Evolutionary conservation across 2,797 vertebrate genomes (phyloP).

Genomic region (Vespertilio murinus): DNA sequence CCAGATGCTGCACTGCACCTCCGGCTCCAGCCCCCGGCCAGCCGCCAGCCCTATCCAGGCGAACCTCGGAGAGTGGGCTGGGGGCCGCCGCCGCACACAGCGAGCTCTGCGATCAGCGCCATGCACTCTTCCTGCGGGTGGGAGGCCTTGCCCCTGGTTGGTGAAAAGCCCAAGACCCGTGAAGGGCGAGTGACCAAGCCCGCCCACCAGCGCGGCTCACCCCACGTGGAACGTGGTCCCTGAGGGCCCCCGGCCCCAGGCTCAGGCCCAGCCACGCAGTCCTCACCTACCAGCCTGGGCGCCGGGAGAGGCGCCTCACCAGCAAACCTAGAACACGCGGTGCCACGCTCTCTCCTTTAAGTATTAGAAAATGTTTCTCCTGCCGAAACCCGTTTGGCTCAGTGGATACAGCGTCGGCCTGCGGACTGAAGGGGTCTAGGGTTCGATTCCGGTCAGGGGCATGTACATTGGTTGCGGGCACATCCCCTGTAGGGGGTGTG

Average conservation of each 20-base stretch:
- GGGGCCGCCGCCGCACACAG: not conserved
- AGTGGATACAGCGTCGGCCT: too few relatives aligned
- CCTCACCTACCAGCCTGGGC: not conserved
- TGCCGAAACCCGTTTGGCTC: too few relatives aligned
- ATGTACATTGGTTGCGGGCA: too few relatives aligned
- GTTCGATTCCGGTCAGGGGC: too few relatives aligned
- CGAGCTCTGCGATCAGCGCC: not conserved
- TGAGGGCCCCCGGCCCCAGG: not conserved
- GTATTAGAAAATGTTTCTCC: not conserved
- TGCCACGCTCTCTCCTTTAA: not conserved
- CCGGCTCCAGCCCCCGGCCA: not conserved
- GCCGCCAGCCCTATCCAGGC: not conserved
- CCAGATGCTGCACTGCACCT: not conserved
- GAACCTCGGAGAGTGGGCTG: not conserved
- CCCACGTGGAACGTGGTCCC: not conserved
- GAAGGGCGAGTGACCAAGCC: not conserved
- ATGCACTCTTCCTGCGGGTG: not conserved
- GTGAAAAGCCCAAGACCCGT: not conserved
- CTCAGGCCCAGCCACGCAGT: not conserved
- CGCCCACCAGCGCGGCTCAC: not conserved
- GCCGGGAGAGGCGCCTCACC: not conserved
- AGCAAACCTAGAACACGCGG: not conserved
- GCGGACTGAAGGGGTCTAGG: too few relatives aligned
- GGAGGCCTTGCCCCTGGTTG: not conserved
- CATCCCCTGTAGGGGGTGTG: too few relatives aligned